Conservation (phyloP, 2,113 vertebrate species). For the Machaerirhynchus nigripectus region DNA sequence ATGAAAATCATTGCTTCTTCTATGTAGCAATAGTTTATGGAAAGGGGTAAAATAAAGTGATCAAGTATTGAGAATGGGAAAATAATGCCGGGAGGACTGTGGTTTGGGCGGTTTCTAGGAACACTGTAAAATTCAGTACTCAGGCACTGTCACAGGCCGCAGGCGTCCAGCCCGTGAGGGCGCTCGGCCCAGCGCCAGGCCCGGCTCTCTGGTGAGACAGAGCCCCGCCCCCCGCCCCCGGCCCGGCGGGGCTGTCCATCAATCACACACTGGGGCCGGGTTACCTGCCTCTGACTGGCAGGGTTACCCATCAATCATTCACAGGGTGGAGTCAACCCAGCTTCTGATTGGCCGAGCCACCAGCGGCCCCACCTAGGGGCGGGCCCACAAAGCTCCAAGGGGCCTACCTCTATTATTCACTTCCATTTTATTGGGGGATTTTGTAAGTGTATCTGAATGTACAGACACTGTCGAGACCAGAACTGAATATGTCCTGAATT, state of each 20-base stretch:
- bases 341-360: rapidly evolving
- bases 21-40: too few species aligned
- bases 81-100: neutral
- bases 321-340: rapidly evolving
- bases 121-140: too few species aligned
- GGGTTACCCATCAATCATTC: neutral
- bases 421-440: neutral
- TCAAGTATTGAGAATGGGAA: neutral
- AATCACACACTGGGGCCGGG: neutral
- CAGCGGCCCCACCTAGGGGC: rapidly evolving
- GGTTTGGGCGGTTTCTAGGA: neutral
- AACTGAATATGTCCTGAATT: neutral
- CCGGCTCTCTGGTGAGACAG: rapidly evolving
- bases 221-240: rapidly evolving
- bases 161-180: rapidly evolving
- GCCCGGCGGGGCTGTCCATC: neutral
- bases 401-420: neutral
- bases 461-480: neutral
- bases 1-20: neutral
- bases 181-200: too few species aligned
- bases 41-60: neutral
- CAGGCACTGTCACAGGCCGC: neutral
- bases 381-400: neutral
- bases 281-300: neutral
- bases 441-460: neutral